Evolutionary conservation across 2,888 invertebrate genomes (phyloP).

Genomic region (Agelastica alni): DNA sequence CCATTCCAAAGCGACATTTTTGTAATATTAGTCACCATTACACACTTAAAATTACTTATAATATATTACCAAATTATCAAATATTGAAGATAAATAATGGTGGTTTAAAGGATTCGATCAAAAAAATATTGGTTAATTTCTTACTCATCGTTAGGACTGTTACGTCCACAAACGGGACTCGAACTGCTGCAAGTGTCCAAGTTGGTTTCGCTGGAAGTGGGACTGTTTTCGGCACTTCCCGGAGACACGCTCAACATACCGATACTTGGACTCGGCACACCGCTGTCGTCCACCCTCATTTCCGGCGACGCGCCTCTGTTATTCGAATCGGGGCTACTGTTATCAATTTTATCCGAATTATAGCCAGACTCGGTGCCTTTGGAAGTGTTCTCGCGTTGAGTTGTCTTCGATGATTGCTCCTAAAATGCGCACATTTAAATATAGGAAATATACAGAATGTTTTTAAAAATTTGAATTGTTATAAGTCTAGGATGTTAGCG

Average conservation of each 20-base stretch:
- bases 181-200: slow-evolving; percentile 61
- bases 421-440: no score
- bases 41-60: no score
- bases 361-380: slow-evolving; percentile 68
- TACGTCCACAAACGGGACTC: slow-evolving; percentile 39
- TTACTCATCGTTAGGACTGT: slow-evolving; percentile 51
- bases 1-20: no score
- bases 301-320: slow-evolving; percentile 47
- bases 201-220: slow-evolving; percentile 63
- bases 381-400: slow-evolving; percentile 23
- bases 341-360: slow-evolving; percentile 63
- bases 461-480: no score
- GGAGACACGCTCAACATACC: slow-evolving; percentile 48
- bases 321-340: slow-evolving; percentile 51
- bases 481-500: no score
- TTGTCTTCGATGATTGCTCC: slow-evolving; percentile 31
- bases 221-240: slow-evolving; percentile 43
- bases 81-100: no score
- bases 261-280: slow-evolving; percentile 49
- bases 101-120: neutral
- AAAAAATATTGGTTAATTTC: slow-evolving; percentile 27
- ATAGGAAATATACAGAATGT: no score
- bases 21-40: no score
- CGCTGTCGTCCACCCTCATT: slow-evolving; percentile 49
- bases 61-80: no score